Conservation (phyloP, 2,113 vertebrate species). For the Phaethon lepturus region DNA sequence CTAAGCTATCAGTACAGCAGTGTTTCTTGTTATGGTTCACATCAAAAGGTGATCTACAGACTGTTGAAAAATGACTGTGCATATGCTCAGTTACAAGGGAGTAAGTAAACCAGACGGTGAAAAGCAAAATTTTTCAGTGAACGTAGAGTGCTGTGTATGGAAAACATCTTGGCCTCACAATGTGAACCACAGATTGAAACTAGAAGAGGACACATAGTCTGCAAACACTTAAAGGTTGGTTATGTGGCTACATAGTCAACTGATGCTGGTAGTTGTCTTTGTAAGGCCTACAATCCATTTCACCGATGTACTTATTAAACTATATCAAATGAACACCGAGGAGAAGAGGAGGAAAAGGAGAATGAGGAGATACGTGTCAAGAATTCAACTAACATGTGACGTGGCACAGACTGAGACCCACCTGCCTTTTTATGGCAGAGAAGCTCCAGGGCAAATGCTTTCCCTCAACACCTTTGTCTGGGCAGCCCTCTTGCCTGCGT, state of each 20-base stretch:
- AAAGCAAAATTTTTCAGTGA: background rate
- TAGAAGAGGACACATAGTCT: background rate
- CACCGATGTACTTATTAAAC: background rate
- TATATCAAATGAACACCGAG: background rate
- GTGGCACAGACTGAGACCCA: background rate
- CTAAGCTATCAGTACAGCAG: background rate
- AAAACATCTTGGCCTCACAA: background rate
- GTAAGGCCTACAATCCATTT: background rate
- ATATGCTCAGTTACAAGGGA: background rate
- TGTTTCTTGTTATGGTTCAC: background rate
- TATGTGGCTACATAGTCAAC: background rate
- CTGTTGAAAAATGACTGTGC: background rate
- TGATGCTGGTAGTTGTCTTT: background rate
- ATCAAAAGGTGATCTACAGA: background rate
- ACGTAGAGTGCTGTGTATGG: background rate
- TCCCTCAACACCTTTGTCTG: background rate
- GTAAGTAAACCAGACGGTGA: background rate
- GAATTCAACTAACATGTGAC: background rate
- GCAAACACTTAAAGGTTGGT: background rate
- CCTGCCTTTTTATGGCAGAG: background rate
- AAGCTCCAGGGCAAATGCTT: background rate
- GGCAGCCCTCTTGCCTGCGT: background rate
- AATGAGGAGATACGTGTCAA: background rate
- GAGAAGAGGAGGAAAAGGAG: background rate
- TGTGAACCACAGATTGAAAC: background rate